A percentile compares a stretch with the other conserved stretches of the same genome.
Conservation (phyloP, 2,113 vertebrate species). For the Tychaedon coryphoeus region DNA sequence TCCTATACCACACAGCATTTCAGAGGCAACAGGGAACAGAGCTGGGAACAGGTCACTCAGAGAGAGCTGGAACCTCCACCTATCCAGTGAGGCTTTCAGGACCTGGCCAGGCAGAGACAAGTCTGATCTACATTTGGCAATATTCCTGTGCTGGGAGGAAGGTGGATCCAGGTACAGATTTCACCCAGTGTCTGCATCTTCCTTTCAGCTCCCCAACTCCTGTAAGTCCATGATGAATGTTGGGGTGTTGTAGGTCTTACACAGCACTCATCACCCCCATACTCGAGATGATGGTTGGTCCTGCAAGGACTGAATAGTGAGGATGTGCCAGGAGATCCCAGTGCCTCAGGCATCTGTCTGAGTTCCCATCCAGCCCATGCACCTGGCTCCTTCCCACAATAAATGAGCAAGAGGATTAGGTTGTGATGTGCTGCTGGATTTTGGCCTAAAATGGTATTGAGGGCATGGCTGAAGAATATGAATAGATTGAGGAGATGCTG, state of each 20-base stretch:
- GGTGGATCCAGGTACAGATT: neutral
- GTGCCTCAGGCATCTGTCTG: neutral
- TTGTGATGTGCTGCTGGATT: neutral
- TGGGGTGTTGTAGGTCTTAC: neutral
- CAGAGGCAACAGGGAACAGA: neutral
- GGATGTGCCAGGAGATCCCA: neutral
- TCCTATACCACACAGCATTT: rapidly evolving
- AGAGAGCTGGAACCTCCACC: neutral
- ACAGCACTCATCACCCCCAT: rapidly evolving
- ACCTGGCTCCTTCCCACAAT: neutral
- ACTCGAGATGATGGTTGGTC: neutral
- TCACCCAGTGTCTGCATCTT: neutral
- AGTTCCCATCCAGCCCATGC: neutral
- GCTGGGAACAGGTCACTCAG: neutral
- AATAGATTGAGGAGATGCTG: neutral
- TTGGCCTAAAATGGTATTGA: neutral
- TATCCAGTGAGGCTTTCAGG: neutral
- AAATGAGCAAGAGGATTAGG: neutral
- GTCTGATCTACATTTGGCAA: neutral
- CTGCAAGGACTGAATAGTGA: neutral
- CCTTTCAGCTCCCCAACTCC: neutral
- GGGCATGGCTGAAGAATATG: neutral
- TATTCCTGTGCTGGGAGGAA: neutral
- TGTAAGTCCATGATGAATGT: neutral
- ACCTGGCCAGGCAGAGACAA: neutral